These are phyloP conservation scores for Gavia stellata DNA, from an alignment of 2,113 vertebrate species.

Conservation along the genomic window DNA sequence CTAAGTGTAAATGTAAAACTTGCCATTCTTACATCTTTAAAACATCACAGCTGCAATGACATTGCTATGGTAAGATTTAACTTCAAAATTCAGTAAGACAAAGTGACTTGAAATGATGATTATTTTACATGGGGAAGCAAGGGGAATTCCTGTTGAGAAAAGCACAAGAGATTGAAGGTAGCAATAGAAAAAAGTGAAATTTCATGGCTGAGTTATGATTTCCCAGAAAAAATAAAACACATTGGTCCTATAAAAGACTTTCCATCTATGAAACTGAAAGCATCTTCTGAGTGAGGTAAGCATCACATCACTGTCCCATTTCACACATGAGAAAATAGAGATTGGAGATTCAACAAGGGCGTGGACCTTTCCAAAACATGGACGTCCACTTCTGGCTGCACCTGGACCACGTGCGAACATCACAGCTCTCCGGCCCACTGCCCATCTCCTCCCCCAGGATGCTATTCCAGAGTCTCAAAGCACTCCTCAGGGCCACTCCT, in stretches of 20 bases:
- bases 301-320: background rate
- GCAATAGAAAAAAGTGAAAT: background rate
- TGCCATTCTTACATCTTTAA: background rate
- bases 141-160: background rate
- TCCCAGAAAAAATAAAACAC: background rate
- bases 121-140: background rate
- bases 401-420: accelerated
- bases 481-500: background rate
- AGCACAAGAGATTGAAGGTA: background rate
- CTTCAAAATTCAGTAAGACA: background rate
- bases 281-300: background rate
- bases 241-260: background rate
- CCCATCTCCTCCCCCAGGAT: accelerated
- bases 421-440: too few relatives aligned
- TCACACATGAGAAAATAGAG: background rate
- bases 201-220: background rate
- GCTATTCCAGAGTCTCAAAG: background rate
- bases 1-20: background rate
- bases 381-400: background rate
- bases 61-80: background rate
- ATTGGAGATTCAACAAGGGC: background rate
- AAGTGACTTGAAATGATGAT: background rate
- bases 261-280: background rate
- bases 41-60: background rate
- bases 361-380: background rate